Conservation (phyloP, 2,888 invertebrate species). For the Athripsodes cinereus region DNA sequence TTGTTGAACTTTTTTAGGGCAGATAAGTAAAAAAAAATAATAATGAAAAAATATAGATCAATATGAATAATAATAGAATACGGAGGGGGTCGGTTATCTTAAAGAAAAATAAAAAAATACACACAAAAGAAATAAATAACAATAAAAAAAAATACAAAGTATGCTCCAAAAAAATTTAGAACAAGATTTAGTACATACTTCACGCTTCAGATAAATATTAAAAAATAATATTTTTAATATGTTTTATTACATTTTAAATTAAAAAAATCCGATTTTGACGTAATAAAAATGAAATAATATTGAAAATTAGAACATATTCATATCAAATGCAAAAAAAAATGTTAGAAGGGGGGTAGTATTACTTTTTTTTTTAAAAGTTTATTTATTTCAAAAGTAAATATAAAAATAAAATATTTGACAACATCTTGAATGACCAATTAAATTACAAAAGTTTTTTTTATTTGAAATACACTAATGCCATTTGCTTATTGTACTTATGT, state of each 20-base stretch:
- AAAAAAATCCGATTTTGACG: constrained; percentile 18
- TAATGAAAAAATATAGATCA: too few species aligned
- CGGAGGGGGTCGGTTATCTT: neutral
- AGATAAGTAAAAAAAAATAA: neutral
- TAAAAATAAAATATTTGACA: too few species aligned
- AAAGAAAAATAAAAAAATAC: constrained; percentile 3
- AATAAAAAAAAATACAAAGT: constrained; percentile 12
- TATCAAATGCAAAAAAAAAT: constrained; percentile 14
- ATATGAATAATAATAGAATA: too few species aligned
- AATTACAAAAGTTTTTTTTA: too few species aligned
- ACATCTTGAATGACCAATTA: too few species aligned
- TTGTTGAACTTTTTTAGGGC: constrained; percentile 24
- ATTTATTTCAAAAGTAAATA: too few species aligned
- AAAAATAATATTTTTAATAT: neutral
- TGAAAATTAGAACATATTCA: constrained; percentile 28
- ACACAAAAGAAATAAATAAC: constrained; percentile 7
- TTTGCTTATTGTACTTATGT: too few species aligned
- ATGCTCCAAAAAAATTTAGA: constrained; percentile 11
- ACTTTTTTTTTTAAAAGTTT: neutral
- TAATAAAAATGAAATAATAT: constrained; percentile 26
- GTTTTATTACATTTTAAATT: neutral
- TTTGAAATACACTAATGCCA: too few species aligned
- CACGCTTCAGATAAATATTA: constrained; percentile 12
- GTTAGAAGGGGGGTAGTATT: neutral
- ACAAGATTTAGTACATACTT: constrained; percentile 20